These are phyloP conservation scores for Battus philenor DNA, from an alignment of 1,140 invertebrate species.

Conservation along the genomic window DNA sequence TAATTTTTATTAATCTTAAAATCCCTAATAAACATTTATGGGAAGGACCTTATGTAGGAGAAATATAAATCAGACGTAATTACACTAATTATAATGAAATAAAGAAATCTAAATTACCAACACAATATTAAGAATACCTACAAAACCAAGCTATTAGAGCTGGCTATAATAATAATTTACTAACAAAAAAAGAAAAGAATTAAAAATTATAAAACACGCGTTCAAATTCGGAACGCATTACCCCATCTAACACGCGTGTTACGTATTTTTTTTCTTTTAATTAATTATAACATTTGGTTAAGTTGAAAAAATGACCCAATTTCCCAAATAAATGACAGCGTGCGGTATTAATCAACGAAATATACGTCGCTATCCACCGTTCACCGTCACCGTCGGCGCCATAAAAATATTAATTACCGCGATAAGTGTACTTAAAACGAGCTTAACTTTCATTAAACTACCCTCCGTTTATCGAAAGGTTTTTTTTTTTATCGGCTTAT, in stretches of 20 bases:
- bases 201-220: too few species aligned
- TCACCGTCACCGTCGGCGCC: slow-evolving; percentile 25
- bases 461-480: slow-evolving; percentile 21
- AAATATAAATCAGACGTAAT: too few species aligned
- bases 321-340: slow-evolving; percentile 11
- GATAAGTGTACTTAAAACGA: slow-evolving; percentile 42
- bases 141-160: too few species aligned
- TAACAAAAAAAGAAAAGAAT: too few species aligned
- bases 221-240: too few species aligned
- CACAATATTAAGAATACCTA: too few species aligned
- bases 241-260: slow-evolving; percentile 10
- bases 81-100: too few species aligned
- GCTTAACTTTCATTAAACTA: slow-evolving; percentile 30
- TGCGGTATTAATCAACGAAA: slow-evolving; percentile 38
- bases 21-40: too few species aligned
- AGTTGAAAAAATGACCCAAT: slow-evolving; percentile 11
- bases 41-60: too few species aligned
- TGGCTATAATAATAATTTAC: too few species aligned
- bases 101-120: too few species aligned
- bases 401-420: slow-evolving; percentile 47
- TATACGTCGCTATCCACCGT: slow-evolving; percentile 23
- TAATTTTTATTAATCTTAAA: too few species aligned
- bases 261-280: slow-evolving; percentile 7
- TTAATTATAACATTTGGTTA: slow-evolving; percentile 15
- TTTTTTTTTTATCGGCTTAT: slow-evolving; percentile 11